These are phyloP conservation scores for Phycodurus eques DNA, from an alignment of 2,113 vertebrate species.

Conservation along the genomic window DNA sequence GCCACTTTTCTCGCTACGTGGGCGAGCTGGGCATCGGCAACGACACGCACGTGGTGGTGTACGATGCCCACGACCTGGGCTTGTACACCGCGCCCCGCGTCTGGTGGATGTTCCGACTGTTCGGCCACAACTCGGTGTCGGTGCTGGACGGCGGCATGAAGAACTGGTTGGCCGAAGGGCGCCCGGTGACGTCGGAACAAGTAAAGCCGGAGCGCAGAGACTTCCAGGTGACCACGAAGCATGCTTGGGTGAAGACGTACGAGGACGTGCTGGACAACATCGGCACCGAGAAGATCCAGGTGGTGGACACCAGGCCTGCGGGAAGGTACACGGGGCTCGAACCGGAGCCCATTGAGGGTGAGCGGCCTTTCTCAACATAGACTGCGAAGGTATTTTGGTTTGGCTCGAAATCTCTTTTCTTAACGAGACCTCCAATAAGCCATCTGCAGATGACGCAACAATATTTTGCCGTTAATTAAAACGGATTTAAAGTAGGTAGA, in stretches of 20 bases:
- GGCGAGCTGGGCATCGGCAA: constrained; percentile 81
- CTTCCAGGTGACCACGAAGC: constrained; percentile 74
- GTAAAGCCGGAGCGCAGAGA: constrained; percentile 49
- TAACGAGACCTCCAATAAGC: too few relatives aligned
- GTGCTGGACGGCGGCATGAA: constrained; percentile 87
- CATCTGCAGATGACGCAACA: too few relatives aligned
- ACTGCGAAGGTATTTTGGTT: background rate
- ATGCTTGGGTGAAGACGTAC: constrained; percentile 78
- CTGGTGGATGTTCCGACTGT: constrained; percentile 96
- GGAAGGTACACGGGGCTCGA: constrained; percentile 84
- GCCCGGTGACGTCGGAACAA: constrained; percentile 67
- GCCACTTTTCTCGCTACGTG: constrained; percentile 78
- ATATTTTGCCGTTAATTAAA: too few relatives aligned
- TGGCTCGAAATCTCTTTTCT: background rate
- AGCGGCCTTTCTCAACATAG: constrained; percentile 20
- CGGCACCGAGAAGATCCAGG: constrained; percentile 71
- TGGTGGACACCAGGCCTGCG: constrained; percentile 81
- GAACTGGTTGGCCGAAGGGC: constrained; percentile 79
- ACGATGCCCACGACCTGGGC: constrained; percentile 87
- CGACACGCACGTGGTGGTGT: constrained; percentile 87
- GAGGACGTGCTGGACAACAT: constrained; percentile 85
- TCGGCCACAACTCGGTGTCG: constrained; percentile 84
- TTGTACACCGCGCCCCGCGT: constrained; percentile 84
- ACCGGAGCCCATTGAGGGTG: constrained; percentile 89
- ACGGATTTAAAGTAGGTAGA: background rate